Base-by-base conservation (phyloP, 1,140 invertebrate genomes). In the Papilio glaucus region DNA sequence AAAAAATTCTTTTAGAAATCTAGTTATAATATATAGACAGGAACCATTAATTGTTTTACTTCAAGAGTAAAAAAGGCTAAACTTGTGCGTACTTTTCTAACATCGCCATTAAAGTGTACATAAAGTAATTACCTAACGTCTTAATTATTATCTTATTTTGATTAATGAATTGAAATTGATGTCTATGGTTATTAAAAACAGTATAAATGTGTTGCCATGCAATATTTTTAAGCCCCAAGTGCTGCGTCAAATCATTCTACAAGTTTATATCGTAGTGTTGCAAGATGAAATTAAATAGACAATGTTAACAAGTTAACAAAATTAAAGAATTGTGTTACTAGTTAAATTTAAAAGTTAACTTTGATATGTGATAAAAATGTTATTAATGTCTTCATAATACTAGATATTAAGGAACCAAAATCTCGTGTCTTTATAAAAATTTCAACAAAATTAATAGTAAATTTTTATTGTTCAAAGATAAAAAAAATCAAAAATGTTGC, bases 151-250 rank as follows among this genome's bases (percentile, higher is more conserved):
- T n/a, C n/a, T n/a, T n/a, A n/a, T n/a, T n/a, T n/a, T n/a, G n/a
- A n/a, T n/a, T n/a, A n/a, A n/a, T n/a, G n/a, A n/a, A n/a, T n/a
- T n/a, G n/a, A n/a, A n/a, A n/a, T n/a, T n/a, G n/a, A n/a, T n/a
- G n/a, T n/a, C n/a, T n/a, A n/a, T n/a, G n/a, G n/a, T n/a, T n/a
- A n/a, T n/a, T n/a, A n/a, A n/a, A n/a, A n/a, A n/a, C n/a, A n/a
- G n/a, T n/a, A n/a, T n/a, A n/a, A n/a, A n/a, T n/a, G n/a, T n/a
- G n/a, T n/a, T n/a, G n/a, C n/a, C n/a, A n/a, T n/a, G n/a, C n/a
- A n/a, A n/a, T n/a, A n/a, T n/a, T n/a, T n/a, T n/a, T 67, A 77
- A 75, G 78, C 81, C 84, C 78, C 80, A 82, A 82, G 81, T 82
- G 81, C 82, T 82, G 75, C 72, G 67, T 60, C 65, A 72, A 73